phyloP scores from a whole-genome alignment of 2,888 invertebrate genomes.

The Melanostoma scalare region DNA sequence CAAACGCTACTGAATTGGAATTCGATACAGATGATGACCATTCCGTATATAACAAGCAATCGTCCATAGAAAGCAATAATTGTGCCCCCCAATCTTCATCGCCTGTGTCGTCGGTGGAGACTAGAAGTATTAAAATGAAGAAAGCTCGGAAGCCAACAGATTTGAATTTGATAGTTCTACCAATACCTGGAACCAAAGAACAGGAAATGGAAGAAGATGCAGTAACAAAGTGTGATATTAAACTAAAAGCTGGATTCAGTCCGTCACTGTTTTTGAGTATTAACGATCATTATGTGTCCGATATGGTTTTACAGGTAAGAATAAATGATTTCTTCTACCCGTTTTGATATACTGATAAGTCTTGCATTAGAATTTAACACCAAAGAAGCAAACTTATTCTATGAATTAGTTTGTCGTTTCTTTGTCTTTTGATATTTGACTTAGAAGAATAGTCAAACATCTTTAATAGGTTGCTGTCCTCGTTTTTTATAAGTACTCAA shows the following conservation, averaged over 20 bases:
- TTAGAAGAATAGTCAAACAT: no score
- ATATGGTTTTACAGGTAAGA: slow-evolving; percentile 89
- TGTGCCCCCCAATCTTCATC: background rate
- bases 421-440: no score
- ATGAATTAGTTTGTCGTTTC: no score
- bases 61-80: slow-evolving; percentile 50
- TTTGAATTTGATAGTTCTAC: slow-evolving; percentile 78
- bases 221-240: slow-evolving; percentile 76
- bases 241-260: slow-evolving; percentile 83
- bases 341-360: no score
- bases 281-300: slow-evolving; percentile 87
- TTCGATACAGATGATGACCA: slow-evolving; percentile 82
- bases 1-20: slow-evolving; percentile 89
- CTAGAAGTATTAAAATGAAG: slow-evolving; percentile 44
- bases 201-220: slow-evolving; percentile 78
- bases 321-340: background rate
- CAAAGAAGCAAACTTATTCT: no score
- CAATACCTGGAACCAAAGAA: slow-evolving; percentile 82
- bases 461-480: no score
- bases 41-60: slow-evolving; percentile 72
- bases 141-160: slow-evolving; percentile 50
- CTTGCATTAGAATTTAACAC: no score
- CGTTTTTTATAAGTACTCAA: no score
- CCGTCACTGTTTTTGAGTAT: slow-evolving; percentile 85
- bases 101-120: slow-evolving; percentile 24